A percentile compares a stretch with the other conserved stretches of the same genome.
phyloP scores from a whole-genome alignment of 2,113 vertebrate genomes.

The Nettapus auritus region DNA sequence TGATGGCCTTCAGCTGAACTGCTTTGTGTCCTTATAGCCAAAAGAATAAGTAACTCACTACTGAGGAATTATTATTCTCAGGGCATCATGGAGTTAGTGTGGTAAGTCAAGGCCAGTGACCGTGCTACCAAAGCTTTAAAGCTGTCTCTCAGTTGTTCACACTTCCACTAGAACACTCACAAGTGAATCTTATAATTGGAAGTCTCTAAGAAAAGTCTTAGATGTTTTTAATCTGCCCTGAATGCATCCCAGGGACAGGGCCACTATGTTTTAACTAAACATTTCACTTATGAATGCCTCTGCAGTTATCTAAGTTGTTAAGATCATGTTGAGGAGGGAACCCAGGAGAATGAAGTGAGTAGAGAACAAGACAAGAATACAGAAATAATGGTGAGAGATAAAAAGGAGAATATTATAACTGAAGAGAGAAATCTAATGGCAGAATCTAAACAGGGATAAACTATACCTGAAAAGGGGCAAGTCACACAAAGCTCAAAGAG shows the following conservation, averaged over 20 bases:
- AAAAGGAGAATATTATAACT: not conserved
- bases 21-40: not conserved
- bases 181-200: not conserved
- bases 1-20: not conserved
- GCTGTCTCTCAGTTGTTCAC: not conserved
- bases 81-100: not conserved
- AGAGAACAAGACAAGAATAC: not conserved
- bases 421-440: not conserved
- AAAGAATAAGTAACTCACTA: not conserved
- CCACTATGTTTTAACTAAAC: conserved; percentile 25
- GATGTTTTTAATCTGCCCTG: not conserved
- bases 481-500: not conserved
- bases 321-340: not conserved
- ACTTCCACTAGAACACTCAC: not conserved
- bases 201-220: not conserved
- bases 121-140: not conserved
- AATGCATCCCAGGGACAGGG: conserved; percentile 29
- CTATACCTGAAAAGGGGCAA: not conserved
- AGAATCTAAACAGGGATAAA: not conserved
- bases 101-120: not conserved
- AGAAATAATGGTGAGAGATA: not conserved
- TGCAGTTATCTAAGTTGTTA: conserved; percentile 5
- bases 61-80: not conserved
- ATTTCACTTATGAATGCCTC: not conserved
- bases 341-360: not conserved